Percentiles rank a stretch among this genome's conserved stretches.
phyloP scores from a whole-genome alignment of 2,113 vertebrate genomes.

The Melanerpes formicivorus region DNA sequence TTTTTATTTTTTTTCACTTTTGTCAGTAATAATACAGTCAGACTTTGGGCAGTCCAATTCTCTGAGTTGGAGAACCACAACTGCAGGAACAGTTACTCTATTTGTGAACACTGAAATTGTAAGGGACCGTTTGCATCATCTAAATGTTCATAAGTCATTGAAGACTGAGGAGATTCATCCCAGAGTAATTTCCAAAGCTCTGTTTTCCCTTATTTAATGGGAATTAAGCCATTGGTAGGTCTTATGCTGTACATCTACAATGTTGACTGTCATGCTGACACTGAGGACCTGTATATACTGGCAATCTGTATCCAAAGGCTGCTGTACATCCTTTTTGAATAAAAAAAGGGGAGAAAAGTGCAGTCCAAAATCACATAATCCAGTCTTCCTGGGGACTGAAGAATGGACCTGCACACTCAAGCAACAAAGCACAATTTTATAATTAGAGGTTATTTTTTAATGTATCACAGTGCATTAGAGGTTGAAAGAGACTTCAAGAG shows the following conservation, averaged over 20 bases:
- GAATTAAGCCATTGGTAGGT: not conserved
- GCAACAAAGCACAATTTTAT: not conserved
- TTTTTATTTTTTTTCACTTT: too few species aligned
- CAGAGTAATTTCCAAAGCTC: not conserved
- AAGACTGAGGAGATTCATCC: too few species aligned
- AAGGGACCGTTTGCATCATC: too few species aligned
- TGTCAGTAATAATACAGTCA: too few species aligned
- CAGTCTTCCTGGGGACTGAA: not conserved
- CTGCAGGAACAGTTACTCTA: too few species aligned
- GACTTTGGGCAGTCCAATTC: too few species aligned
- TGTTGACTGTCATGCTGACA: not conserved
- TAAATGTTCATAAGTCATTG: too few species aligned
- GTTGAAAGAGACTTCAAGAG: too few species aligned
- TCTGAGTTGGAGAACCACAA: too few species aligned
- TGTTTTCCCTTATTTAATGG: not conserved
- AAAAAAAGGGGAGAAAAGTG: not conserved
- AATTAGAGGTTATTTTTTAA: not conserved
- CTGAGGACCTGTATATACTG: not conserved
- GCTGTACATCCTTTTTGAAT: not conserved
- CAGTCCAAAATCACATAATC: not conserved
- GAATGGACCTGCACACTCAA: not conserved
- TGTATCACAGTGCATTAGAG: too few species aligned
- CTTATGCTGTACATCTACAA: not conserved
- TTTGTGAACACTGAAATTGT: too few species aligned
- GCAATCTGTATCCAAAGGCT: not conserved